Base-by-base conservation (phyloP, 2,797 vertebrate species). In the Cetoscarus ocellatus region DNA sequence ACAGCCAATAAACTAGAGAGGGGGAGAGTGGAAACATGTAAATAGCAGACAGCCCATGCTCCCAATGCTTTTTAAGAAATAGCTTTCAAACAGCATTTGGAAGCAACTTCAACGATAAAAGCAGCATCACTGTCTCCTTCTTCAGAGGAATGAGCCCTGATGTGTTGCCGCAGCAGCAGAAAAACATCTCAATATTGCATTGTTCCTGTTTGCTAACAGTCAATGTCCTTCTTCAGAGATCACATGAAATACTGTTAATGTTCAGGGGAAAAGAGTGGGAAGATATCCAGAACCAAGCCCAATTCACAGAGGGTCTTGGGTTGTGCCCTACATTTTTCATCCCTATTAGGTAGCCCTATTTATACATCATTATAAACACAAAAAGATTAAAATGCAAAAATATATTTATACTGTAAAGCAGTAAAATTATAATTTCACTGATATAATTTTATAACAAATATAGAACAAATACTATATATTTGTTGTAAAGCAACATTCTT, bases 1-100 rank as follows among this genome's bases (percentile, higher is more conserved):
- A 94, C 97, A 97, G 91, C 97, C 97, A 93, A 98, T 97, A 94
- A 98, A 94, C 97, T 98, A 71, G 82, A 52, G 52, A 59, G 69
- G 58, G 45, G 18, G 50, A 71, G 58, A 78, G 50, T 61, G 54
- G 65, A 81, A 76, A 75, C 56, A 82, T 74, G 84, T 69, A 70
- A 86, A 86, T 80, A 80, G 72, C 50, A 72, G 70, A 70, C 71
- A 63, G 68, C 55, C 78, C 70, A 39, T 69, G 64, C 80, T 73
- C 62, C 7, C 44, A 36, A 10, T 17, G 52, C 52, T 74, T 68
- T 78, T 64, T 54, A 61, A 70, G 44, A 84, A 83, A 75, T 58
- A 49, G 19, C 69, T 64, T 73, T 47, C 67, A 59, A 61, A 45
- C 52, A 65, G 19, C 69, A 64, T 14, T 39, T 59, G 39, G 51